Conservation (phyloP, 2,888 invertebrate genomes). For the Dyspetes luteomarginatus region DNA sequence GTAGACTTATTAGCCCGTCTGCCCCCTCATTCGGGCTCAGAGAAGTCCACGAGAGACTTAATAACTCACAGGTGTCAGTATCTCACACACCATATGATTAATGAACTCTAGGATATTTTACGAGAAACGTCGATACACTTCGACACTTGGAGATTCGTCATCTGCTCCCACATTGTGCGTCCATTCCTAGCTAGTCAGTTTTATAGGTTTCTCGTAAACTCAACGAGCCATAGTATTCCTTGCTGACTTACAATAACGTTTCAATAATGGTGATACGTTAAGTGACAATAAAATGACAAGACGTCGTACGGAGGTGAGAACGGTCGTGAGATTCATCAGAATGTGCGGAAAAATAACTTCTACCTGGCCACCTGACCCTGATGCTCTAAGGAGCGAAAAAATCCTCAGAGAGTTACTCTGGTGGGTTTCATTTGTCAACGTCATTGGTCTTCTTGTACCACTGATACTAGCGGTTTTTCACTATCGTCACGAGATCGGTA, state of each 20-base stretch:
- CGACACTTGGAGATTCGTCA: not conserved
- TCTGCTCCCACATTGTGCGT: not conserved
- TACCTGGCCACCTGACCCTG: slow-evolving; percentile 71
- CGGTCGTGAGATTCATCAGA: slow-evolving; percentile 51
- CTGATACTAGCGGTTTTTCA: slow-evolving; percentile 69
- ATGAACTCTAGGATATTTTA: not conserved
- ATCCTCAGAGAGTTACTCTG: slow-evolving; percentile 67
- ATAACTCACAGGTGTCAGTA: slow-evolving; percentile 14
- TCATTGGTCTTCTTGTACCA: slow-evolving; percentile 67
- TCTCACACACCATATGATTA: slow-evolving; percentile 17
- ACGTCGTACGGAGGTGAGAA: slow-evolving; percentile 13
- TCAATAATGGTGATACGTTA: not conserved
- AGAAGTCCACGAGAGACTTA: not conserved
- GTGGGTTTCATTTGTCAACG: slow-evolving; percentile 68
- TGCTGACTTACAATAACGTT: no score
- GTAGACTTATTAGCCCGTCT: not conserved
- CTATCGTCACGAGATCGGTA: slow-evolving; percentile 65
- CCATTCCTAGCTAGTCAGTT: not conserved
- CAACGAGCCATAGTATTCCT: not conserved
- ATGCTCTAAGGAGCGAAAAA: slow-evolving; percentile 31
- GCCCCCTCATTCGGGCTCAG: not conserved
- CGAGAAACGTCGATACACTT: not conserved
- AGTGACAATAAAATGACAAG: slow-evolving; percentile 11
- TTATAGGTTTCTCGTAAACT: not conserved
- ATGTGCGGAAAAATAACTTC: slow-evolving; percentile 68